Conservation (phyloP, 2,113 vertebrate genomes). For the Charadrius vociferus region DNA sequence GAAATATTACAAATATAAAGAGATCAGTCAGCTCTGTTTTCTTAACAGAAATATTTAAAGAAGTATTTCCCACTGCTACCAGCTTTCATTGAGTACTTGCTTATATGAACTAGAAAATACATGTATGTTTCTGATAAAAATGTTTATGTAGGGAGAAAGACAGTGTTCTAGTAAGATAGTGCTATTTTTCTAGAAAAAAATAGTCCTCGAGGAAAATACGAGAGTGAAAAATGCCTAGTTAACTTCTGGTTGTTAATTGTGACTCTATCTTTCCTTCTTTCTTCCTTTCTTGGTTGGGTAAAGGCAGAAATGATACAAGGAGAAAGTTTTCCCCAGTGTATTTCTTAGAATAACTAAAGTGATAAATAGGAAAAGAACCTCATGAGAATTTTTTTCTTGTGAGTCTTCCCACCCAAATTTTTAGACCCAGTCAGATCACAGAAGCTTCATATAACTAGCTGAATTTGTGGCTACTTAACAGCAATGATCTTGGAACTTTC, state of each 20-base stretch:
- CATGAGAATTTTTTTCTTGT: neutral
- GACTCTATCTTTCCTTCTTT: neutral
- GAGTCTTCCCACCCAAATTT: neutral
- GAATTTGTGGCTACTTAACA: neutral
- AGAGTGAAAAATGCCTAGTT: neutral
- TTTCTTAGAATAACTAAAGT: neutral
- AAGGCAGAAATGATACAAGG: neutral
- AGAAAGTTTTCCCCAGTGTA: neutral
- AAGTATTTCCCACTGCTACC: neutral
- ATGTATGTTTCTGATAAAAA: neutral
- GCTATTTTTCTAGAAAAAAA: neutral
- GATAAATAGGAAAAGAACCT: neutral
- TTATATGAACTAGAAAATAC: neutral
- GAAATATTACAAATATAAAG: neutral
- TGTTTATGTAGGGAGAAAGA: neutral
- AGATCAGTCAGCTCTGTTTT: neutral
- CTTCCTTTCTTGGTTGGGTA: neutral
- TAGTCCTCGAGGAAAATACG: neutral
- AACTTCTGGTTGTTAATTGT: neutral
- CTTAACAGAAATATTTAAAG: neutral
- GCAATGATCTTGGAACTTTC: neutral
- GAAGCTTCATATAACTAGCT: neutral
- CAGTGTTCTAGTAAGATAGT: neutral
- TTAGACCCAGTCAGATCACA: neutral
- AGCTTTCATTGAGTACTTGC: neutral